Conservation (phyloP, 2,113 vertebrate genomes). For the Litocranius walleri region DNA sequence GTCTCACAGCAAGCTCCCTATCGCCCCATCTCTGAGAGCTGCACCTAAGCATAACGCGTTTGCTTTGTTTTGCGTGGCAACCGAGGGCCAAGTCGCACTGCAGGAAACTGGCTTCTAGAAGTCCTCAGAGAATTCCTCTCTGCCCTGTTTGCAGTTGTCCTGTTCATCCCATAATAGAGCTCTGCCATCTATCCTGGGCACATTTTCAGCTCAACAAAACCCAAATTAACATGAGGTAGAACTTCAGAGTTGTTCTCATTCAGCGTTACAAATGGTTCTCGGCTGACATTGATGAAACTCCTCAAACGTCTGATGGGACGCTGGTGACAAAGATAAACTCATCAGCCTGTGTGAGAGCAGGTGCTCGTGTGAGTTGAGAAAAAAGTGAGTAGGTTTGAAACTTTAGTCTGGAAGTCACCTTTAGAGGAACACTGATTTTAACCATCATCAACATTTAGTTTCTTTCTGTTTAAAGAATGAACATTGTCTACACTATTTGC, state of each 20-base stretch:
- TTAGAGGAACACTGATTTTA: background rate
- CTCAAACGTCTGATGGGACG: conserved; percentile 47
- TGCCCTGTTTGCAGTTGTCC: background rate
- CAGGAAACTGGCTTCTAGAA: background rate
- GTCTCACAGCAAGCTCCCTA: background rate
- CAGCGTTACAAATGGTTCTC: conserved; percentile 53
- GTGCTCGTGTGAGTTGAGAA: background rate
- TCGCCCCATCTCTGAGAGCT: background rate
- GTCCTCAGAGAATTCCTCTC: background rate
- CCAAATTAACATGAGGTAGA: conserved; percentile 45
- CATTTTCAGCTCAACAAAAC: conserved; percentile 24
- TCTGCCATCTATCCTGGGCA: background rate
- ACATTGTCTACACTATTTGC: background rate
- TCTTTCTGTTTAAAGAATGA: background rate
- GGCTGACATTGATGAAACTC: conserved; percentile 64
- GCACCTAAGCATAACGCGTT: background rate
- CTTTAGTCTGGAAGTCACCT: conserved; percentile 42
- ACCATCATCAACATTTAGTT: background rate
- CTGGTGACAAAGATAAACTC: conserved; percentile 56
- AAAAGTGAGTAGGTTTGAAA: background rate
- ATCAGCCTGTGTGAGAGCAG: background rate
- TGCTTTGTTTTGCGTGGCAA: background rate
- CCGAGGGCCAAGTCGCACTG: background rate
- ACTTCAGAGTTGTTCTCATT: conserved; percentile 55
- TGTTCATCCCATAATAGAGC: background rate